These are phyloP conservation scores for Gymnobelideus leadbeateri DNA, from an alignment of 2,113 vertebrate species.

Conservation along the genomic window DNA sequence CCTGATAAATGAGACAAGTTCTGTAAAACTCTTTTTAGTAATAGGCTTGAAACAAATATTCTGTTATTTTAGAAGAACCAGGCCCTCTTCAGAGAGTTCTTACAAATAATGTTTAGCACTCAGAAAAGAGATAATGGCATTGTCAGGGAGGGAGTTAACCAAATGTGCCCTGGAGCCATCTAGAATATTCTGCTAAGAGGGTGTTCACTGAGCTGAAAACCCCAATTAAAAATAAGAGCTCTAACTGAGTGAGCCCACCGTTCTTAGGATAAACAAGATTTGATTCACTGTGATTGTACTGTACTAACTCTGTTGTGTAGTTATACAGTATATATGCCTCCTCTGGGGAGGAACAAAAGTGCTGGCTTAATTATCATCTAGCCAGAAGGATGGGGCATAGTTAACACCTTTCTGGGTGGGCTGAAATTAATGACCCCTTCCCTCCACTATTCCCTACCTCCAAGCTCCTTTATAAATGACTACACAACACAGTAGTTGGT, in stretches of 20 bases:
- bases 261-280: conserved; percentile 73
- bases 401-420: conserved; percentile 84
- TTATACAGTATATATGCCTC: conserved; percentile 70
- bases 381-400: conserved; percentile 80
- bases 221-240: conserved; percentile 80
- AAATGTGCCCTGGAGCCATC: conserved; percentile 53
- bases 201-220: conserved; percentile 68
- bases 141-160: conserved; percentile 71
- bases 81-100: neutral
- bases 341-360: conserved; percentile 79
- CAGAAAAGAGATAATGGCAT: neutral
- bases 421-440: conserved; percentile 80
- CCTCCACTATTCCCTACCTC: conserved; percentile 71
- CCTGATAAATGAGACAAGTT: neutral
- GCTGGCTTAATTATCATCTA: conserved; percentile 76
- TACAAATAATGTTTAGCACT: neutral
- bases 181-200: conserved; percentile 66
- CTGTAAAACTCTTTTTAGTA: neutral
- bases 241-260: conserved; percentile 51
- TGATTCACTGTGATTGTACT: conserved; percentile 60
- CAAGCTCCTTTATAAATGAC: conserved; percentile 71
- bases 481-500: conserved; percentile 77
- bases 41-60: conserved; percentile 1
- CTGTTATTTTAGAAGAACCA: neutral
- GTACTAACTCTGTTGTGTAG: conserved; percentile 44